These are phyloP conservation scores for Malacosoma neustria DNA, from an alignment of 2,888 invertebrate species.

Conservation along the genomic window DNA sequence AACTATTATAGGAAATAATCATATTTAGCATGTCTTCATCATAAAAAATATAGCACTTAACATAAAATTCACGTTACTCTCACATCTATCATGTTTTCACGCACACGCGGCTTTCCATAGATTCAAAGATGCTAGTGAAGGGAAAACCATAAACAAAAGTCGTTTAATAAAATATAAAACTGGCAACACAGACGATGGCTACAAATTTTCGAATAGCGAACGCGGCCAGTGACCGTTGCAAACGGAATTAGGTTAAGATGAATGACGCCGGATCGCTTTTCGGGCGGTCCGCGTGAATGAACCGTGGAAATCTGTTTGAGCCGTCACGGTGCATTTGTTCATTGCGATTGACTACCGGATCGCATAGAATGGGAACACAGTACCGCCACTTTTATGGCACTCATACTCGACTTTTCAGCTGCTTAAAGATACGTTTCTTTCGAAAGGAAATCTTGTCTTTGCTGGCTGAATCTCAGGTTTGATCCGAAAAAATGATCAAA, in stretches of 20 bases:
- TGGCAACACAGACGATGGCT: neutral
- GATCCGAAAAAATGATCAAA: no score
- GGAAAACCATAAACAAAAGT: neutral
- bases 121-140: neutral
- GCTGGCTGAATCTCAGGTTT: no score
- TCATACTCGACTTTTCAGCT: no score
- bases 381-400: no score
- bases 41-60: no score
- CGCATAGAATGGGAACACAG: neutral
- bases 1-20: no score
- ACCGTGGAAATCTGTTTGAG: conserved; percentile 26
- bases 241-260: conserved; percentile 29
- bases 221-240: conserved; percentile 18
- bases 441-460: no score
- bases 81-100: neutral
- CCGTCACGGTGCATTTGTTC: conserved; percentile 22
- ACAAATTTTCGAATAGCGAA: conserved; percentile 1
- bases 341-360: conserved; percentile 9
- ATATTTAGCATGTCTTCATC: no score
- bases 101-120: neutral
- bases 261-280: conserved; percentile 20
- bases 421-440: no score
- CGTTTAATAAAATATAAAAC: neutral
- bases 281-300: conserved; percentile 21
- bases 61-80: neutral